Base-by-base conservation (phyloP, 2,113 vertebrate species). In the Neogobius melanostomus region DNA sequence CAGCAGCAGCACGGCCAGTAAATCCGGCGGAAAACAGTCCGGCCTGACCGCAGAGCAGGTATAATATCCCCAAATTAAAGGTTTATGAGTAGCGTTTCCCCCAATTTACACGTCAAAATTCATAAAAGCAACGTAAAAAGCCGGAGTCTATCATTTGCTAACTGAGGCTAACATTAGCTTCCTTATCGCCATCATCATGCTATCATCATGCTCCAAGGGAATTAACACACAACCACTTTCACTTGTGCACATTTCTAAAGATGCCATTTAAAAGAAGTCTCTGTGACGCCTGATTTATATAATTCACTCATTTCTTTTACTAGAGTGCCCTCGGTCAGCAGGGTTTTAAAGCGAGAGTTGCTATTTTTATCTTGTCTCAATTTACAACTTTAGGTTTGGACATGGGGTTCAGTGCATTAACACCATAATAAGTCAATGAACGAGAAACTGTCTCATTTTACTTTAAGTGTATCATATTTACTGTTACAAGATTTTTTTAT, bases 41-140 rank as follows among this genome's bases (percentile, higher is more conserved):
- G 78, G 82, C 0, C 91, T 84, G 0, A 89, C 93, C 0, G 90
- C 93, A 28, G 93, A 93, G 49, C 93, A 93, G 92, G 93, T 93
- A 91, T 43, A 0, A 0, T 0, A 0, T 42, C 10, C 46, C 10
- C 45, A 6, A 0, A 6, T 4, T 2, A 0, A 49, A 3, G 10
- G 1, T 15, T 7, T 8, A 12, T 0, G 11, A 7, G 12, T n/a
- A 0, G 1, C 0, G 11, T 9, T 8, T 0, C 1, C 0, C 0
- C 0, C 7, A 5, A 44, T 36, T 5, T 49, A 1, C 10, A 21
- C 5, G 0, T 10, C 0, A 64, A 8, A 11, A 1, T 45, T 4
- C 0, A 0, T 50, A 0, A 0, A 16, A 15, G 16, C 0, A 11
- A 66, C 48, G 7, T 36, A 61, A 28, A 5, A 47, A 44, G 12